phyloP scores from a whole-genome alignment of 2,888 invertebrate genomes.

The Leptopilina syphax region DNA sequence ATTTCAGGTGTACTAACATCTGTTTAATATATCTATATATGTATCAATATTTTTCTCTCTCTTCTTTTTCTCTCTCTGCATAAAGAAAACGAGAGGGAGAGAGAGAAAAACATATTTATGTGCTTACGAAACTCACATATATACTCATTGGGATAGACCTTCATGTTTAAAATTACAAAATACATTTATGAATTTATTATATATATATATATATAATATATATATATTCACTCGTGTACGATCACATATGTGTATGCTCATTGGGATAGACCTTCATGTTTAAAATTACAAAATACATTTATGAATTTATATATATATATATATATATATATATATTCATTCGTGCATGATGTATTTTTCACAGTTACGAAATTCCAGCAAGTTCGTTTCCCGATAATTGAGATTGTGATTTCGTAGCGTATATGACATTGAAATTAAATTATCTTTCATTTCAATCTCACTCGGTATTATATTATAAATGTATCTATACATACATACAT shows the following conservation, averaged over 20 bases:
- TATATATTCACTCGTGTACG: too few species aligned
- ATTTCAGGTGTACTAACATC: background rate
- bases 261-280: slow-evolving; percentile 2
- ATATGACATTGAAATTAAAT: slow-evolving; percentile 20
- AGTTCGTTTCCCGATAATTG: slow-evolving; percentile 32
- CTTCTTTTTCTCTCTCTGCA: too few species aligned
- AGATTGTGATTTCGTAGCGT: slow-evolving; percentile 20
- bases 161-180: slow-evolving; percentile 18
- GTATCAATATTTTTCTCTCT: too few species aligned
- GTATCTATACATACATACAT: too few species aligned
- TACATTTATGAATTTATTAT: background rate
- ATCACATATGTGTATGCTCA: background rate
- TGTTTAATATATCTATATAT: background rate
- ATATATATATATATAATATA: too few species aligned
- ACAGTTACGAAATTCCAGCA: slow-evolving; percentile 25
- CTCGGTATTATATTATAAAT: too few species aligned
- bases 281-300: slow-evolving; percentile 19
- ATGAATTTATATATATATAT: background rate
- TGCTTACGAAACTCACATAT: background rate
- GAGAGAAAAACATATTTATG: background rate
- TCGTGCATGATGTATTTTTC: background rate
- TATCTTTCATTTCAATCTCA: background rate
- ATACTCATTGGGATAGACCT: background rate
- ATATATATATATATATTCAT: background rate
- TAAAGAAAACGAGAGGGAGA: too few species aligned